Evolutionary conservation across 2,888 invertebrate species (phyloP).

Genomic region (Synanthedon tipuliformis): DNA sequence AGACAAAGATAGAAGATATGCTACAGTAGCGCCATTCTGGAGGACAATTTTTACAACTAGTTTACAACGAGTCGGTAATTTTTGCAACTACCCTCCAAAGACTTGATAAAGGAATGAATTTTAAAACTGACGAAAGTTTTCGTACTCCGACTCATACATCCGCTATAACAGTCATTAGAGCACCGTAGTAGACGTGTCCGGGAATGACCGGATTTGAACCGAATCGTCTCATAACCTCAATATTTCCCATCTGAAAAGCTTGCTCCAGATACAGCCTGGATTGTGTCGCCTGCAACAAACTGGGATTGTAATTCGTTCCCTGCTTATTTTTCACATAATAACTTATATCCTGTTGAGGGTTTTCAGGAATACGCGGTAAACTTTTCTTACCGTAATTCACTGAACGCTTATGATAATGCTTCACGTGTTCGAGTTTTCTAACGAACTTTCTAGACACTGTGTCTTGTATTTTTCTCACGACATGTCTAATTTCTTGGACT

Average conservation of each 20-base stretch:
- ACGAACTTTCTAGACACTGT: constrained; percentile 1
- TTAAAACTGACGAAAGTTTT: no score
- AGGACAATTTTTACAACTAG: no score
- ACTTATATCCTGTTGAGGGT: constrained; percentile 37
- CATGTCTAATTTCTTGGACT: constrained; percentile 14
- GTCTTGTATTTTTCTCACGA: constrained; percentile 19
- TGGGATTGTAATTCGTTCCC: constrained; percentile 21
- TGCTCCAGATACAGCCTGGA: constrained; percentile 26
- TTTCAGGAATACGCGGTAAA: constrained; percentile 18
- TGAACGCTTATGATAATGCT: constrained; percentile 1
- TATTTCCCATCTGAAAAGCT: constrained; percentile 31
- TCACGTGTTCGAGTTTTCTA: background rate
- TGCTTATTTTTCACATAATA: constrained; percentile 37
- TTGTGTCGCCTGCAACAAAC: constrained; percentile 22
- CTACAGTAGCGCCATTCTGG: no score
- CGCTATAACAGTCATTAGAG: constrained; percentile 1
- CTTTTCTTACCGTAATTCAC: constrained; percentile 16
- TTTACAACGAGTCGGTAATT: no score
- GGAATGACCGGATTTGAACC: constrained; percentile 34
- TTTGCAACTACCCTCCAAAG: no score
- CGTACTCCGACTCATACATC: background rate
- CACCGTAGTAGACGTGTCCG: constrained; percentile 15
- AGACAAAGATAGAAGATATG: no score
- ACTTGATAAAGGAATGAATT: no score
- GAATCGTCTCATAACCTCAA: constrained; percentile 29